These are phyloP conservation scores for Cariama cristata DNA, from an alignment of 2,113 vertebrate genomes.

Conservation along the genomic window DNA sequence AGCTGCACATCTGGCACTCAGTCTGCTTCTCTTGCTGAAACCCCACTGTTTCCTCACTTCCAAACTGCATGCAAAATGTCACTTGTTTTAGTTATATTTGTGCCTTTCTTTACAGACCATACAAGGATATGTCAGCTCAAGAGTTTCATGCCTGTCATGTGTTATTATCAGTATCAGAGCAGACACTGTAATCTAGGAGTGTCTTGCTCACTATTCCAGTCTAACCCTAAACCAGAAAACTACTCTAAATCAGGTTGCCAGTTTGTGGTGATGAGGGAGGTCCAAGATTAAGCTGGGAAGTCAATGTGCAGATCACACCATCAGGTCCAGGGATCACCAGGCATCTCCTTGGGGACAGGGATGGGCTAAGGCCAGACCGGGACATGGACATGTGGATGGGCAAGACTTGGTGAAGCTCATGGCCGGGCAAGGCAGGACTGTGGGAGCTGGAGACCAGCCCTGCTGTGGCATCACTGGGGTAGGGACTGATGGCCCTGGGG, in stretches of 20 bases:
- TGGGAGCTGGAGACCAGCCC: neutral
- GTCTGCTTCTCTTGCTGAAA: neutral
- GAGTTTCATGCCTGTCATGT: neutral
- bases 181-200: neutral
- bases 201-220: neutral
- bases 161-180: no score
- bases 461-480: neutral
- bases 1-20: accelerated
- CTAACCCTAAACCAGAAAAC: neutral
- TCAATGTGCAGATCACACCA: neutral
- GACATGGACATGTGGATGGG: no score
- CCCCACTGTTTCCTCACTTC: neutral
- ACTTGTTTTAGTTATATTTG: neutral
- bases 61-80: neutral
- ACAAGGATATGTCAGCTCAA: neutral
- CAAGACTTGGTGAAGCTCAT: accelerated
- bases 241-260: neutral
- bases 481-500: neutral
- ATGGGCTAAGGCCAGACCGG: neutral
- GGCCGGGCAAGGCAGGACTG: neutral
- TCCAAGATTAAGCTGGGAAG: neutral
- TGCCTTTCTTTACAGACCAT: neutral
- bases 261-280: neutral
- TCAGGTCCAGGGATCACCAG: neutral
- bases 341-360: neutral